Base-by-base conservation (phyloP, 2,113 vertebrate species). In the Tympanuchus pallidicinctus region DNA sequence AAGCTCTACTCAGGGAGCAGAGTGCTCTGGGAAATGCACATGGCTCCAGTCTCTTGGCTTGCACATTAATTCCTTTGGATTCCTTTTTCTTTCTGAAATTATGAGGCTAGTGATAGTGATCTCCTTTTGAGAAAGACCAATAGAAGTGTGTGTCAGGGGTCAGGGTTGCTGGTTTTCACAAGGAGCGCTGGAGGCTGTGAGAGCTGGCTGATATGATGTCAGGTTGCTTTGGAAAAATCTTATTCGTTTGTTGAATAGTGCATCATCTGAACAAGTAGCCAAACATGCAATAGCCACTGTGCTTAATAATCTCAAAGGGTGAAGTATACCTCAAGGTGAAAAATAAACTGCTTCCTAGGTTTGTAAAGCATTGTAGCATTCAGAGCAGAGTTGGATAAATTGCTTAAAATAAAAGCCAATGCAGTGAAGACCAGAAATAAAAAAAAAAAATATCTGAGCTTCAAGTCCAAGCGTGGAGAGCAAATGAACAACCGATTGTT, bases 51-150 rank as follows among this genome's bases (percentile, higher is more conserved):
- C 10, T 73, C 20, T 59, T 36, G n/a, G 12, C 67, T 75, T 75
- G 45, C 36, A 15, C 0, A 0, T 10, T 17, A 6, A 7, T 71
- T 81, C 10, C 36, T 22, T 82, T 66, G 0, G 1, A 30, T 11
- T 70, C 7, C 8, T 36, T 57, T 67, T 80, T 20, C 18, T 65
- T 9, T 22, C 6, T 67, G 74, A 70, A 92, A 74, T 59, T 63
- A n/a, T 6, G 11, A 28, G 18, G 5, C 14, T 5, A 2, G 27
- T 34, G 20, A 20, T 87, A n/a, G 11, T 7, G 36, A 43, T 36
- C 14, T 86, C 47, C 57, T 45, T 89, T 73, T 40, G 19, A 40
- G 65, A 87, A 87, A 85, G 12, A 6, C 21, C 0, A 0, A 52
- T 50, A 71, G 60, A 79, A 54, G 11, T 22, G 56, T 27, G 8